These are phyloP conservation scores for Ectemnius lituratus DNA, from an alignment of 2,888 invertebrate species.

Conservation along the genomic window DNA sequence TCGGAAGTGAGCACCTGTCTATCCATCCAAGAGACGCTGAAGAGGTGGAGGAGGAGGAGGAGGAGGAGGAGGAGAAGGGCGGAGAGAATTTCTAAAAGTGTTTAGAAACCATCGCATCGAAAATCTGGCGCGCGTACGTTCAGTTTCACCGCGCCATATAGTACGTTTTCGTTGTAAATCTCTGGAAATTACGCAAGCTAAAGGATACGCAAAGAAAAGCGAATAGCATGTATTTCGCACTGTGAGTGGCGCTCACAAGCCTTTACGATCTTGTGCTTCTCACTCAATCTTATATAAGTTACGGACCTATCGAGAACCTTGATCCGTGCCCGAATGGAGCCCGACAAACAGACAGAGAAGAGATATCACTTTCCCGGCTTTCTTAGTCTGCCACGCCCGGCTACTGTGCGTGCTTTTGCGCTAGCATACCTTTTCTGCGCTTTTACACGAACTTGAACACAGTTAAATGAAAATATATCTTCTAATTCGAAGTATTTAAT, in stretches of 20 bases:
- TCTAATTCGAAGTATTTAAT: too few relatives aligned
- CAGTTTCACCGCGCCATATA: conserved; percentile 20
- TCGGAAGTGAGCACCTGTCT: conserved; percentile 6
- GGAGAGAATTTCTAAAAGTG: conserved; percentile 35
- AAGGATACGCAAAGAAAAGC: conserved; percentile 11
- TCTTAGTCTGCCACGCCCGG: conserved; percentile 63
- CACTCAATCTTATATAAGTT: background rate
- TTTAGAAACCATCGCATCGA: conserved; percentile 42
- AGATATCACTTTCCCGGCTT: conserved; percentile 68
- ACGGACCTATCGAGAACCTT: conserved; percentile 19
- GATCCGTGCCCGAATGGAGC: conserved; percentile 45
- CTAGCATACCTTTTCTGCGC: background rate
- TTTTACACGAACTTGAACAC: conserved; percentile 45
- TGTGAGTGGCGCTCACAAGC: too few relatives aligned
- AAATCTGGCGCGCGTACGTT: conserved; percentile 21
- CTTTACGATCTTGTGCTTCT: background rate
- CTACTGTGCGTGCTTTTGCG: conserved; percentile 36
- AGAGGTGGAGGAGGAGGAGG: too few relatives aligned
- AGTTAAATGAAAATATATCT: background rate
- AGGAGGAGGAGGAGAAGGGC: too few relatives aligned
- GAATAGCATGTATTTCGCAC: conserved; percentile 2
- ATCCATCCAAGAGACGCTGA: too few relatives aligned
- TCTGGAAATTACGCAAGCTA: conserved; percentile 32
- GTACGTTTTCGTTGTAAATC: conserved; percentile 29
- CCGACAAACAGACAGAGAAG: conserved; percentile 35